These are phyloP conservation scores for Tenthredo mesomela DNA, from an alignment of 2,888 invertebrate genomes.

Conservation along the genomic window DNA sequence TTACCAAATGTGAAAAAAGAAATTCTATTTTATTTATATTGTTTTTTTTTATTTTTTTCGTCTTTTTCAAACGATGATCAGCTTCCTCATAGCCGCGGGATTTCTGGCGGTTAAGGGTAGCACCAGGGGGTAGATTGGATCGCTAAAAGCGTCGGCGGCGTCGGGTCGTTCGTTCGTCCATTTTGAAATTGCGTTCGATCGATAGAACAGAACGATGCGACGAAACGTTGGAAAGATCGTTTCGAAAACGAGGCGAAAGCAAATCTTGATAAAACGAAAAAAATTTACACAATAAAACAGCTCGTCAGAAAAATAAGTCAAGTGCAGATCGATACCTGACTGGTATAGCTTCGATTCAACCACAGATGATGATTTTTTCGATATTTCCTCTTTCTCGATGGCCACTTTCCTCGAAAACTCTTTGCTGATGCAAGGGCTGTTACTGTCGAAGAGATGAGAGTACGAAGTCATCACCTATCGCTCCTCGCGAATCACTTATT, in stretches of 20 bases:
- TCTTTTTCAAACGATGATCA: background rate
- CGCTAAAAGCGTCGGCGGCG: conserved; percentile 15
- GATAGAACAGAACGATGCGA: conserved; percentile 5
- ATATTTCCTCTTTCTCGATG: background rate
- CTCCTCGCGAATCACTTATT: background rate
- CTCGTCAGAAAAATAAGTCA: background rate
- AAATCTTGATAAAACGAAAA: background rate
- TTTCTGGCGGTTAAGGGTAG: conserved; percentile 8
- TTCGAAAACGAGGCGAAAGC: background rate
- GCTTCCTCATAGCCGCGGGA: background rate
- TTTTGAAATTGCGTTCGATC: conserved; percentile 41
- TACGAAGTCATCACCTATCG: background rate
- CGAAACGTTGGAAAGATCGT: background rate
- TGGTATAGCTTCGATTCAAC: too few relatives aligned
- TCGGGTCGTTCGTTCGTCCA: conserved; percentile 18
- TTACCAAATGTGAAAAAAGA: background rate
- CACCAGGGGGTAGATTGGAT: conserved; percentile 28
- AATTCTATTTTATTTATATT: background rate
- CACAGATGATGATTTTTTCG: too few relatives aligned
- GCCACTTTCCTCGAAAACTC: background rate
- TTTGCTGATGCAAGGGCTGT: background rate
- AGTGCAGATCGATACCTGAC: background rate
- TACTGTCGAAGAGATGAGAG: background rate
- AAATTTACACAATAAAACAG: background rate
- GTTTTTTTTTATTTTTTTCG: too few relatives aligned